phyloP scores from a whole-genome alignment of 2,888 invertebrate genomes.

The Anthrax anthrax region DNA sequence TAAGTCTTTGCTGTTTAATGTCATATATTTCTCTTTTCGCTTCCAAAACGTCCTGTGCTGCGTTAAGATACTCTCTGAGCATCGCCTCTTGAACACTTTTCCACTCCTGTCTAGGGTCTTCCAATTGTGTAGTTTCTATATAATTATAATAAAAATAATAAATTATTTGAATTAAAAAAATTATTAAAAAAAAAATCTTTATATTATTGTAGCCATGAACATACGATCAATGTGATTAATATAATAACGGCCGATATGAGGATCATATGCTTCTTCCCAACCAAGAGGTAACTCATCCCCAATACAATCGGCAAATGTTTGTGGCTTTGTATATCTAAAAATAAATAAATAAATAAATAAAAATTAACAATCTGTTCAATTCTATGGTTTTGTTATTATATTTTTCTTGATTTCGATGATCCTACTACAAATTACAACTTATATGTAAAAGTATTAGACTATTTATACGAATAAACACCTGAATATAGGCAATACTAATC shows the following conservation, averaged over 20 bases:
- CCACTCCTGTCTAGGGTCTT: conserved; percentile 96
- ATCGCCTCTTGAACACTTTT: conserved; percentile 90
- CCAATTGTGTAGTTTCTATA: conserved; percentile 86
- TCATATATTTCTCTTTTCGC: conserved; percentile 94
- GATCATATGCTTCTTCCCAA: conserved; percentile 94
- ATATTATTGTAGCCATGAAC: too few species aligned
- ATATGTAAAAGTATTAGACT: too few species aligned
- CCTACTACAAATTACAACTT: too few species aligned
- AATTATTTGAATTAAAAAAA: too few species aligned
- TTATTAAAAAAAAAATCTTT: too few species aligned
- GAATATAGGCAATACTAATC: too few species aligned
- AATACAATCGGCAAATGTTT: conserved; percentile 93
- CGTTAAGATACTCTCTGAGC: conserved; percentile 90
- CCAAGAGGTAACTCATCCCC: conserved; percentile 94
- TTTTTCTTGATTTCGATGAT: too few species aligned
- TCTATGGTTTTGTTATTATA: too few species aligned
- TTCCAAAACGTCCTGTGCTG: conserved; percentile 90
- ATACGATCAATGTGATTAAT: conserved; percentile 94
- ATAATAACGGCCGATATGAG: conserved; percentile 88
- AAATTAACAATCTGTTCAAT: background rate
- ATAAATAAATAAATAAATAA: conserved; percentile 20
- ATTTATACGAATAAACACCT: too few species aligned
- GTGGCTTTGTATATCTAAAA: conserved; percentile 91
- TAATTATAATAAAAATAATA: background rate
- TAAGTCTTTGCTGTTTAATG: conserved; percentile 86